Percentiles rank a stretch among this genome's conserved stretches.
Evolutionary conservation across 2,797 vertebrate species (phyloP).

Genomic region (Pangasius djambal): DNA sequence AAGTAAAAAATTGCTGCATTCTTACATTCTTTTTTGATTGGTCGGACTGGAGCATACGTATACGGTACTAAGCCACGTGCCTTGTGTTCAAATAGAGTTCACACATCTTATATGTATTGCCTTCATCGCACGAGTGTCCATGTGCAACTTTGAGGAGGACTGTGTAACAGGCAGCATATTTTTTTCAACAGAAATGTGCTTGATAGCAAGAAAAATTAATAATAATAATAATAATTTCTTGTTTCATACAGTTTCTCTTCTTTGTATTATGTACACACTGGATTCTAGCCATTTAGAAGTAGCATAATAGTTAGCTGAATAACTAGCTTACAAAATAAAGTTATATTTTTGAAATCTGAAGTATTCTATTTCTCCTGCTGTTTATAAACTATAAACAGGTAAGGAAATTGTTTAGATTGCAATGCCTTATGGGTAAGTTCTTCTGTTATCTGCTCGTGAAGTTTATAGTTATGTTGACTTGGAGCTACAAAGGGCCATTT

Average conservation of each 20-base stretch:
- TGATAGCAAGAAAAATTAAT: background rate
- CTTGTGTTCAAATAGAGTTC: background rate
- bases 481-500: background rate
- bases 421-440: background rate
- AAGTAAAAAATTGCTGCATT: background rate
- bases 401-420: background rate
- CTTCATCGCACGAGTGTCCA: background rate
- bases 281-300: background rate
- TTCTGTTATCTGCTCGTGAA: background rate
- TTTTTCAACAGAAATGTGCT: background rate
- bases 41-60: background rate
- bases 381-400: background rate
- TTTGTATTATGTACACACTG: background rate
- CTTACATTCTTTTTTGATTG: background rate
- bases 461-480: background rate
- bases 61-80: background rate
- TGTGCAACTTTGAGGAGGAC: background rate
- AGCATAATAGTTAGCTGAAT: background rate
- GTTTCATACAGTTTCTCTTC: background rate
- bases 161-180: background rate
- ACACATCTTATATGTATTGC: background rate
- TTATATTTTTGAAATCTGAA: background rate
- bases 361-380: background rate
- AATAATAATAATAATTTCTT: background rate
- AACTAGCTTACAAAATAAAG: background rate